phyloP scores from a whole-genome alignment of 2,797 vertebrate genomes.

The Microchirus variegatus region DNA sequence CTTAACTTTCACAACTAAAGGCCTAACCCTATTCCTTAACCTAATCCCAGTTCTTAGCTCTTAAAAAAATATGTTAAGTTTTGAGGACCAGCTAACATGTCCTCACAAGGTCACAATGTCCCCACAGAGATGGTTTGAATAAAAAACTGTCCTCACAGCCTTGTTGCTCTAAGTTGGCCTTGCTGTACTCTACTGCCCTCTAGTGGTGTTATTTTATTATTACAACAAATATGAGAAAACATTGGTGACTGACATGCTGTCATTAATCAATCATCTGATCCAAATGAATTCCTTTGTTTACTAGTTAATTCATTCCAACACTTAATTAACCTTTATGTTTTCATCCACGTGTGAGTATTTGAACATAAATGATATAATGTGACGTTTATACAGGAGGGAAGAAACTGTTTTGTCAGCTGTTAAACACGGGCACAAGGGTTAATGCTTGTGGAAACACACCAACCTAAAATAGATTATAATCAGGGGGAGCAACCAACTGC shows the following conservation, averaged over 20 bases:
- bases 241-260: neutral
- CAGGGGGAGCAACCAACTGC: neutral
- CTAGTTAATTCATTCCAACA: neutral
- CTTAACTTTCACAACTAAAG: no score
- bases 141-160: no score
- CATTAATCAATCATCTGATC: neutral
- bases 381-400: neutral
- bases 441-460: neutral
- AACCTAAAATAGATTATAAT: neutral
- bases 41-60: no score
- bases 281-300: constrained; percentile 2
- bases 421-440: neutral
- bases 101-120: no score
- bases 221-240: constrained; percentile 11
- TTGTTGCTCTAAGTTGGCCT: neutral
- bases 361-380: neutral
- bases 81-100: no score
- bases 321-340: neutral
- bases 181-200: constrained; percentile 47
- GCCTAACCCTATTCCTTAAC: no score
- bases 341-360: neutral
- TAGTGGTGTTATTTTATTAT: constrained; percentile 25
- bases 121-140: no score
- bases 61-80: no score
- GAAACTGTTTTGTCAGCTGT: neutral